Conservation (phyloP, 2,113 vertebrate species). For the Cryptoleucopteryx plumbea region DNA sequence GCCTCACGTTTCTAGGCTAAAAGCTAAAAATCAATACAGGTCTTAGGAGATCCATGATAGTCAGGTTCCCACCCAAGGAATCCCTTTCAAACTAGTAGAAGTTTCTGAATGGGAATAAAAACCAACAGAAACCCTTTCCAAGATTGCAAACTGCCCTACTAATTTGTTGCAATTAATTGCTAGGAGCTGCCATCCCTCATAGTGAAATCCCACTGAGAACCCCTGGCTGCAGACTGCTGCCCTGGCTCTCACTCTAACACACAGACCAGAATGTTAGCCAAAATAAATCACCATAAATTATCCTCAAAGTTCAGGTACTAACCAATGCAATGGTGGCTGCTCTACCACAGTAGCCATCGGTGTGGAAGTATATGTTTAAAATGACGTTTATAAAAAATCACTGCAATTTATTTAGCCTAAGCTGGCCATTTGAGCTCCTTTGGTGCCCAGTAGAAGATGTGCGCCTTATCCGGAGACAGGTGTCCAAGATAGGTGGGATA, state of each 20-base stretch:
- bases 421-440: neutral
- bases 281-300: neutral
- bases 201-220: neutral
- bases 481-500: neutral
- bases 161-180: neutral
- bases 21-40: neutral
- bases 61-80: neutral
- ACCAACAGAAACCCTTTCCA: neutral
- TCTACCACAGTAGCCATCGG: neutral
- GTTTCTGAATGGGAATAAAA: neutral
- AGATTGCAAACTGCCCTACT: neutral
- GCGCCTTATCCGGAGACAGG: neutral
- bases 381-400: neutral
- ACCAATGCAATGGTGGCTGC: neutral
- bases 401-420: neutral
- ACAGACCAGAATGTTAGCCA: neutral
- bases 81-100: neutral
- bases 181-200: neutral
- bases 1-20: neutral
- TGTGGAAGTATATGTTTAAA: neutral
- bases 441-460: rapidly evolving
- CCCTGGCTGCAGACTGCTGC: neutral
- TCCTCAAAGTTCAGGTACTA: neutral
- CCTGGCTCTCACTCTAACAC: neutral
- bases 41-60: neutral